phyloP scores from a whole-genome alignment of 1,140 invertebrate species.

The Hypsibius dujardini region DNA sequence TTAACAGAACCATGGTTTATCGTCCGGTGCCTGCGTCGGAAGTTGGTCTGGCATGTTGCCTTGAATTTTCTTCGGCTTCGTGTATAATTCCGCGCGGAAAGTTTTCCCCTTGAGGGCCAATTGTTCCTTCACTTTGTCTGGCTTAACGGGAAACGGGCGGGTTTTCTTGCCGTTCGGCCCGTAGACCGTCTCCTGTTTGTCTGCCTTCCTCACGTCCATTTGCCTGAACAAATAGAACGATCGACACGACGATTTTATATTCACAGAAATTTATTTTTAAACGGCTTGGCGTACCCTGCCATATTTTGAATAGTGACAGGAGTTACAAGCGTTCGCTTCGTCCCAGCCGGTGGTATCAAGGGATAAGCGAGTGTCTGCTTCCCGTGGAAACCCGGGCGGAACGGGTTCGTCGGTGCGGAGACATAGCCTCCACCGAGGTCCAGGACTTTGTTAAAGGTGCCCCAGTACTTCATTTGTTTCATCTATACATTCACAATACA shows the following conservation, averaged over 20 bases:
- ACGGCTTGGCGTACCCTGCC: neutral
- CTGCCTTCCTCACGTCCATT: neutral
- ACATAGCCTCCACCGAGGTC: neutral
- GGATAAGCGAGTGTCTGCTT: neutral
- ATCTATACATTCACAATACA: neutral
- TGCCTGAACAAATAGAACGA: neutral
- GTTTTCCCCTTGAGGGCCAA: neutral
- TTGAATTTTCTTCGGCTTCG: neutral
- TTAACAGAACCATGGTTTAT: slow-evolving; percentile 3
- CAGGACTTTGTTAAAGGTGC: neutral
- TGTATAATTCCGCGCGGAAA: neutral
- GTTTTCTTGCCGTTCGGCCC: neutral
- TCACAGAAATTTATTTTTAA: neutral
- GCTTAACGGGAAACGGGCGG: neutral
- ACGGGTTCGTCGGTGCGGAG: neutral
- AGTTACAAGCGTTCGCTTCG: neutral
- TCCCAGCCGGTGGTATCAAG: neutral
- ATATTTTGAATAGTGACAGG: neutral
- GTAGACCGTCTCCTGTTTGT: slow-evolving; percentile 4
- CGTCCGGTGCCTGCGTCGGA: neutral
- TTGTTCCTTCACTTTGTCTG: neutral
- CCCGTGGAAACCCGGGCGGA: slow-evolving; percentile 4
- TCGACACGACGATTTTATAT: neutral
- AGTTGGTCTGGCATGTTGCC: neutral
- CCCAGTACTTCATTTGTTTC: neutral